Base-by-base conservation (phyloP, 2,113 vertebrate genomes). In the Aleadryas rufinucha region DNA sequence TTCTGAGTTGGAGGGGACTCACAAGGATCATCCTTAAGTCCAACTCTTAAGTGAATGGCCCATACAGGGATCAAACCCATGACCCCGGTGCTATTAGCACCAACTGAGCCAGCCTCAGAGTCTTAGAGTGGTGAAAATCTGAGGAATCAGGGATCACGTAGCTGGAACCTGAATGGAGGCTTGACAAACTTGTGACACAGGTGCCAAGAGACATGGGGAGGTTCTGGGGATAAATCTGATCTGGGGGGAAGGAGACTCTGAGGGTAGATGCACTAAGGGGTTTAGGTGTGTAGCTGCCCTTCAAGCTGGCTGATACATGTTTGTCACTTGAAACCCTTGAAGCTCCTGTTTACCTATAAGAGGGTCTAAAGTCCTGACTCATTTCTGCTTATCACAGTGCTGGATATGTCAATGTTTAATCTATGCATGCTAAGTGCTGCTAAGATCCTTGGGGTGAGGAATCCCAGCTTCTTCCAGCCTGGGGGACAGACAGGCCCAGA, bases 401-500 rank as follows among this genome's bases (percentile, higher is more conserved):
- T 84, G 60, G 57, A 3, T 59, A 65, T 72, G 92, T 95, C 90
- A 97, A 92, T 96, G 72, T 97, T 97, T 96, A 96, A 95, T 88
- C 86, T 84, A 16, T 75, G 53, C 35, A 2, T 39, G 72, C 13
- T 70, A 68, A 52, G 31, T 5, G 7, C 56, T 70, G 41, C 70
- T 76, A 15, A 61, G 49, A 30, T 82, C 33, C 57, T 75, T 2
- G 6, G 20, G 10, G 49, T 75, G 37, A 90, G 37, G 42, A 88
- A 77, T 44, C 18, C 20, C 0, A 0, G 8, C 26, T 89, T n/a
- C 26, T 65, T 57, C 69, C 4, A 9, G 7, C 16, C 24, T 69
- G 33, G 16, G 21, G 12, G 18, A 27, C 7, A 1, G 4, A 28
- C 26, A 26, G 41, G 16, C 4, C 18, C 16, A 23, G 56, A 65